Percentiles rank a stretch among this genome's conserved stretches.
These are phyloP conservation scores for Paelopatides confundens DNA, from an alignment of 53 echinoderm and acorn worm genomes.

Conservation along the genomic window DNA sequence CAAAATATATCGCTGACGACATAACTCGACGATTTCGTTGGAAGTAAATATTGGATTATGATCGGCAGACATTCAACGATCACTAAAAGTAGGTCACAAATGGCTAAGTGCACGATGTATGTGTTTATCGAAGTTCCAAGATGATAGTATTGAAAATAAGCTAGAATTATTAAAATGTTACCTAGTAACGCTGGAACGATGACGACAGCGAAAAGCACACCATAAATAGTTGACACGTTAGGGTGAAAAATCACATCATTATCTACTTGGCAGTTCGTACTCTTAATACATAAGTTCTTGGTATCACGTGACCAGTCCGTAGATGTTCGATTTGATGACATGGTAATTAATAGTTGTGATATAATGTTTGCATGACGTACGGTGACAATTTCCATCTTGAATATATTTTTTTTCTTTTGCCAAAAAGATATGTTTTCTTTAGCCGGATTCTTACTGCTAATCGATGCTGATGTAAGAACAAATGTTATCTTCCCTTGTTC, in stretches of 20 bases:
- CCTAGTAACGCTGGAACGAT: slow-evolving; percentile 66
- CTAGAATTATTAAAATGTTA: slow-evolving; percentile 55
- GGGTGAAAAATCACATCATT: slow-evolving; percentile 22
- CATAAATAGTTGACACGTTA: background rate
- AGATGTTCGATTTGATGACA: background rate
- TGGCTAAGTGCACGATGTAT: slow-evolving; percentile 82
- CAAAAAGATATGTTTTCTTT: background rate
- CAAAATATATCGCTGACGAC: slow-evolving; percentile 67
- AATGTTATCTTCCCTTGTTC: no score
- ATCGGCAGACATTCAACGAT: slow-evolving; percentile 70
- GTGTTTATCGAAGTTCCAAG: slow-evolving; percentile 76
- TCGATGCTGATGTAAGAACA: background rate
- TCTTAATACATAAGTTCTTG: background rate
- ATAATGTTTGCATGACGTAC: background rate
- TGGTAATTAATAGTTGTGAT: background rate
- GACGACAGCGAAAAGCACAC: slow-evolving; percentile 23
- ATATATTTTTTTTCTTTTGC: no score
- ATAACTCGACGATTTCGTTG: slow-evolving; percentile 35
- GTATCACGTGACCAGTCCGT: background rate
- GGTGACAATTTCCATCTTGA: background rate
- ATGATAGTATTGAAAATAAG: slow-evolving; percentile 40
- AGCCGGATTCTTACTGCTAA: background rate
- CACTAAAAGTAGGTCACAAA: slow-evolving; percentile 85
- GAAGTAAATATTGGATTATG: slow-evolving; percentile 76
- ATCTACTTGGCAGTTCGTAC: background rate